Evolutionary conservation across 2,113 vertebrate species (phyloP).

Genomic region (Labrus mixtus): DNA sequence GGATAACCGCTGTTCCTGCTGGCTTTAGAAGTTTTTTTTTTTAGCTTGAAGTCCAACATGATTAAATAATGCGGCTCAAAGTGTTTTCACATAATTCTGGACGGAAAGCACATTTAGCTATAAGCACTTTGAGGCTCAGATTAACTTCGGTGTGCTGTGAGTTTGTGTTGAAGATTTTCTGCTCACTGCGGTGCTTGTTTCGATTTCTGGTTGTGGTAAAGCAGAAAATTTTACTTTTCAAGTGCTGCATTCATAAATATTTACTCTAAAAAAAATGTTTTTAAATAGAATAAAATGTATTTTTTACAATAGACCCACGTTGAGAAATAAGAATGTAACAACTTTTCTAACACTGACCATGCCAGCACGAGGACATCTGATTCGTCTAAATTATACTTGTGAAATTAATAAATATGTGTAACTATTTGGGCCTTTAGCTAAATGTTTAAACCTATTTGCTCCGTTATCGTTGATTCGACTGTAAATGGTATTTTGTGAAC

Average conservation of each 20-base stretch:
- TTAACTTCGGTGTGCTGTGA: slow-evolving; percentile 32
- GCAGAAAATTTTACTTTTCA: slow-evolving; percentile 5
- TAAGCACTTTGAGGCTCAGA: not conserved
- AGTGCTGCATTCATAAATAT: not conserved
- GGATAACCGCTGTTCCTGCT: slow-evolving; percentile 58
- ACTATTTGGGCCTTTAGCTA: not conserved
- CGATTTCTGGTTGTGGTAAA: slow-evolving; percentile 5
- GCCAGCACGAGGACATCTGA: not conserved
- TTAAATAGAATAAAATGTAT: not conserved
- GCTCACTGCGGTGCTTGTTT: slow-evolving; percentile 4
- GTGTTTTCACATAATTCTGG: slow-evolving; percentile 5
- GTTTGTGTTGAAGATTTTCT: slow-evolving; percentile 6
- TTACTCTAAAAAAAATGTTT: not conserved
- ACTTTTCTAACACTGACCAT: not conserved
- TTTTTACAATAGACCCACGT: not conserved
- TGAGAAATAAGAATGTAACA: not conserved
- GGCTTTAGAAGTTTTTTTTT: slow-evolving; percentile 53
- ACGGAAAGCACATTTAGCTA: not conserved
- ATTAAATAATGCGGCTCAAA: slow-evolving; percentile 17
- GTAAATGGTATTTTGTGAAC: not conserved
- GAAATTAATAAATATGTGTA: slow-evolving; percentile 9
- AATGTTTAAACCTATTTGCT: slow-evolving; percentile 6
- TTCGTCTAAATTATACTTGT: not conserved
- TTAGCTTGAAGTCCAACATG: slow-evolving; percentile 17
- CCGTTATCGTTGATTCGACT: not conserved